Evolutionary conservation across 2,888 invertebrate species (phyloP), one percentile per base, ranked within the genome.

Genomic region (Stramonita haemastoma): DNA sequence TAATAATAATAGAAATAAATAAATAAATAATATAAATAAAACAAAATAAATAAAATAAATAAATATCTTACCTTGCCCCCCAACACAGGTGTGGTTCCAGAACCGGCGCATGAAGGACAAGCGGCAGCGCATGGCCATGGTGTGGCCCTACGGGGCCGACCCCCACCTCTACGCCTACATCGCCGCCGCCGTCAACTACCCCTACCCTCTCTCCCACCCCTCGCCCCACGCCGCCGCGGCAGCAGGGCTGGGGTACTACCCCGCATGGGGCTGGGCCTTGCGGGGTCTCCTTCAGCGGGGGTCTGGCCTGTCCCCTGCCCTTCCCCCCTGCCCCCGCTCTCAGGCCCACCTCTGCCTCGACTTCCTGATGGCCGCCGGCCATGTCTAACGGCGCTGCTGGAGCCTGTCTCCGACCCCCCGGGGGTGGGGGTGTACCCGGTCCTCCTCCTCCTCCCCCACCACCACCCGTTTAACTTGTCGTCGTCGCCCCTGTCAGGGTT

Each of bases 51-150:
- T n/a, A n/a, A n/a, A n/a, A n/a, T n/a, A n/a, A n/a, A n/a, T n/a
- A n/a, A n/a, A n/a, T n/a, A n/a, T n/a, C n/a, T n/a, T n/a, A n/a
- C n/a, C n/a, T n/a, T n/a, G n/a, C 32, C 22, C 26, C 32, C 34
- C 19, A 13, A 0, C n/a, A 22, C 92, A 95, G 95, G 95, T 95
- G 36, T 99, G 99, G 99, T 99, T 99, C 96, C 99, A 99, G 97
- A 99, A 99, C 96, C 97, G 99, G 70, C 97, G 99, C 86, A 99
- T 99, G 98, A 99, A 99, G 96, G 99, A 99, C 97, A 99, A 99
- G 94, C 97, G 99, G 0, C 99, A 99, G 95, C 97, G 98, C 29
- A 98, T 99, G 96, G 98, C 99, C 0, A 97, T 99, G 92, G 98
- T 98, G 0, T 99, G 99, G 99, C 99, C 99, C 0, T 98, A 98